phyloP scores from a whole-genome alignment of 1,140 invertebrate species.

The Rhizoglyphus robini region DNA sequence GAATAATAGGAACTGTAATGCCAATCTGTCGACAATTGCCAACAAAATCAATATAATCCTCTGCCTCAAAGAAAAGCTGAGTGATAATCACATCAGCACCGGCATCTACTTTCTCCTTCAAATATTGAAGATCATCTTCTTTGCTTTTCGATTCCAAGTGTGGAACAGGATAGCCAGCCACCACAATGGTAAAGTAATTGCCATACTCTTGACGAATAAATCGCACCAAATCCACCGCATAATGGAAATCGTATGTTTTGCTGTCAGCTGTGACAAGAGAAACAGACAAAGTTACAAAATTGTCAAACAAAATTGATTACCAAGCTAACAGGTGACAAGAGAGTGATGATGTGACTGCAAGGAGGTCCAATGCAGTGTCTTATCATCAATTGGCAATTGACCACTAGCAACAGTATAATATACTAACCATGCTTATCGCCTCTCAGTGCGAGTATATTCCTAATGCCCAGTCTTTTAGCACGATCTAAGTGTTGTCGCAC shows the following conservation, averaged over 20 bases:
- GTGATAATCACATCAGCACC: conserved; percentile 65
- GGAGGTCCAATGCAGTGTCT: background rate
- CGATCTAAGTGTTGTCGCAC: conserved; percentile 39
- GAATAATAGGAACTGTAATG: conserved; percentile 55
- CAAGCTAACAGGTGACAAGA: background rate
- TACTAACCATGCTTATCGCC: conserved; percentile 36
- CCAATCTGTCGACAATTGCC: conserved; percentile 47
- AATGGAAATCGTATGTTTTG: background rate
- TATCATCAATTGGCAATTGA: background rate
- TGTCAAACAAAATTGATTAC: background rate
- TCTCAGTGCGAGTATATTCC: conserved; percentile 45
- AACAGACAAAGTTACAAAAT: background rate
- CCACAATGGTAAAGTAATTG: conserved; percentile 51
- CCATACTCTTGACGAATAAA: conserved; percentile 47
- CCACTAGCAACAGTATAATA: too few species aligned
- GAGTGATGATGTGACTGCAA: background rate
- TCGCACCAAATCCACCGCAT: conserved; percentile 46
- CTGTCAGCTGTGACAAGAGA: background rate
- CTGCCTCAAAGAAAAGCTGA: conserved; percentile 53
- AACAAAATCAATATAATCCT: conserved; percentile 49
- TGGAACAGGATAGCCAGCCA: conserved; percentile 54
- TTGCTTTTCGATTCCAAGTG: conserved; percentile 51
- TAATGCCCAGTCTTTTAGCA: conserved; percentile 43
- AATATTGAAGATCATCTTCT: conserved; percentile 46
- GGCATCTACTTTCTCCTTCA: conserved; percentile 56